Evolutionary conservation across 2,888 invertebrate species (phyloP).

Genomic region (Drosophila monieri): DNA sequence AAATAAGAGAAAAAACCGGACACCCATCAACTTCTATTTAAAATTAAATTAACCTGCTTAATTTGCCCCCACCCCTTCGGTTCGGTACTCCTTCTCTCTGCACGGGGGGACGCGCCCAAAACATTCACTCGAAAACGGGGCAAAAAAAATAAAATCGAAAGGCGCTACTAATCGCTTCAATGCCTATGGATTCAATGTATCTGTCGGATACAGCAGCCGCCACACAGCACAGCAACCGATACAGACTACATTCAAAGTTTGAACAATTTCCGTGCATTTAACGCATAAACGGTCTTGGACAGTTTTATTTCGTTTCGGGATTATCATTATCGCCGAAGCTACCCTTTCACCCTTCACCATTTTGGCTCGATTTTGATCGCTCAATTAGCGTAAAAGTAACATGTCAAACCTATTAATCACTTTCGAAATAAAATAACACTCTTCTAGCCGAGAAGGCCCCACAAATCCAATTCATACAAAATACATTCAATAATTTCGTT

Average conservation of each 20-base stretch:
- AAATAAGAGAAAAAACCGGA: conserved; percentile 45
- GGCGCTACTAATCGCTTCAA: conserved; percentile 77
- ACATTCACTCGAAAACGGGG: conserved; percentile 60
- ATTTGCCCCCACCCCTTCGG: conserved; percentile 54
- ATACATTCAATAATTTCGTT: conserved; percentile 23
- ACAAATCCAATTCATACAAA: conserved; percentile 2
- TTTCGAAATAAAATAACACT: conserved; percentile 55
- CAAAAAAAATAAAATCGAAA: conserved; percentile 65
- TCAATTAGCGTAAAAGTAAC: conserved; percentile 80
- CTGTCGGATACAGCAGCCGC: conserved; percentile 22
- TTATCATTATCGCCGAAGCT: conserved; percentile 36
- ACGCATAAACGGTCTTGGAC: conserved; percentile 69
- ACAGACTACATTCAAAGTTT: conserved; percentile 57
- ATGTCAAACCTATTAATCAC: conserved; percentile 79
- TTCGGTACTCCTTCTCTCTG: neutral
- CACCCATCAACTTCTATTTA: conserved; percentile 75
- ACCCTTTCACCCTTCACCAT: conserved; percentile 79
- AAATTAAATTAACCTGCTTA: conserved; percentile 79
- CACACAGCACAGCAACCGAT: conserved; percentile 2
- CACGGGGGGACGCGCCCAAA: conserved; percentile 67
- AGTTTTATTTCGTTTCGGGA: conserved; percentile 35
- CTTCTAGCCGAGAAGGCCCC: conserved; percentile 9
- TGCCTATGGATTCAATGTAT: conserved; percentile 53
- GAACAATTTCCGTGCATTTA: conserved; percentile 62
- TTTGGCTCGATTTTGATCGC: conserved; percentile 78